Conservation (phyloP, 2,113 vertebrate genomes). For the Aegithalos caudatus region DNA sequence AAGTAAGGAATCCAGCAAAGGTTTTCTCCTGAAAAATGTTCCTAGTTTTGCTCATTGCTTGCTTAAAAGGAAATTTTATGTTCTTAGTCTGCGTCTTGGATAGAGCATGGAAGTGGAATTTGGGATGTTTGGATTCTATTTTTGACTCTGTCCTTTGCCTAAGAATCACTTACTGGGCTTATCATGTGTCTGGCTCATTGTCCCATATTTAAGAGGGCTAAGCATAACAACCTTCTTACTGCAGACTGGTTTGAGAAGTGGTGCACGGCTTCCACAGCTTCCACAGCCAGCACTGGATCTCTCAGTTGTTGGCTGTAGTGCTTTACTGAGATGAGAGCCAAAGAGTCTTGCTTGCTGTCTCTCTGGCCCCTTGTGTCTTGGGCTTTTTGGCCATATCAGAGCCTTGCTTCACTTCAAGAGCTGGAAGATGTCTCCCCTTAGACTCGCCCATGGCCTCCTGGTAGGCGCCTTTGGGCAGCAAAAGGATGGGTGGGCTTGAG, state of each 20-base stretch:
- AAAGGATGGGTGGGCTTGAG: neutral
- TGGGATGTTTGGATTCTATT: constrained; percentile 13
- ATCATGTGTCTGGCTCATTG: neutral
- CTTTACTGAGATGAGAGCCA: neutral
- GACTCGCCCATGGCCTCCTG: neutral
- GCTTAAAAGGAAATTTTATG: constrained; percentile 40
- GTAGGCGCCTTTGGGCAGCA: neutral
- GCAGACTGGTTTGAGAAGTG: neutral
- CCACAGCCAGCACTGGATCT: neutral
- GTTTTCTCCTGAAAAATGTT: neutral
- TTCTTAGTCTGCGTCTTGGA: neutral
- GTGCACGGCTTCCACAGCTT: neutral
- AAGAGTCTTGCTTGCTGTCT: neutral
- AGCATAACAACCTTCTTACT: neutral
- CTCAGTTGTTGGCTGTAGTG: neutral
- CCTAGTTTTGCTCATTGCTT: neutral
- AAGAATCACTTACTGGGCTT: neutral
- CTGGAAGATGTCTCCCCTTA: neutral
- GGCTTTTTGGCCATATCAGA: neutral
- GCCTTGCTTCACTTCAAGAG: neutral
- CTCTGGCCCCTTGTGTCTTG: neutral
- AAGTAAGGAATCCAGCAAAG: constrained; percentile 31
- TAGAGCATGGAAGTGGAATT: neutral
- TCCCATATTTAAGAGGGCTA: neutral
- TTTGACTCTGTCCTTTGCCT: constrained; percentile 17